These are phyloP conservation scores for Meloidogyne chitwoodi DNA, from an alignment of 1,140 invertebrate genomes.

Conservation along the genomic window DNA sequence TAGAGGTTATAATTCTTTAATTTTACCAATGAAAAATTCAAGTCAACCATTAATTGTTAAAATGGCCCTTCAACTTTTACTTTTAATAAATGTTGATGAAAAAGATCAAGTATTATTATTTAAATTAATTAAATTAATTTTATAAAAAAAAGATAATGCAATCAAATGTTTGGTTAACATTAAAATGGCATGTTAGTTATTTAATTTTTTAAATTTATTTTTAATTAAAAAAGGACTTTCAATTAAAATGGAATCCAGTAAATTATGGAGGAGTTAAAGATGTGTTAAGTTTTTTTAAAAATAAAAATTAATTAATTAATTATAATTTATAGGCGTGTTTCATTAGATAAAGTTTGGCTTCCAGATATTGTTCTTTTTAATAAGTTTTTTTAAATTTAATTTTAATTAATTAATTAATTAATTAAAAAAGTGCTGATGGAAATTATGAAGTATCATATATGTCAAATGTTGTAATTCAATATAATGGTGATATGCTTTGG, in stretches of 20 bases:
- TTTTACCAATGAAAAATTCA: conserved; percentile 92
- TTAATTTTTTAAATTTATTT: not conserved
- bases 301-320: not conserved
- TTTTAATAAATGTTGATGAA: conserved; percentile 87
- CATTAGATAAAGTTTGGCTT: conserved; percentile 89
- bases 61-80: conserved; percentile 93
- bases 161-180: conserved; percentile 49
- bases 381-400: conserved; percentile 70
- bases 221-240: conserved; percentile 75
- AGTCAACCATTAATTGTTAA: conserved; percentile 78
- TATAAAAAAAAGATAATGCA: conserved; percentile 46
- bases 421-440: conserved; percentile 75
- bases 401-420: not conserved
- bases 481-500: conserved; percentile 75
- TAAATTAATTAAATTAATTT: not conserved
- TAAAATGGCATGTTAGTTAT: conserved; percentile 2
- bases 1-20: conserved; percentile 91
- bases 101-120: not conserved
- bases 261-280: conserved; percentile 93
- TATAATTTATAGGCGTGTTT: conserved; percentile 68
- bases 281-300: conserved; percentile 60
- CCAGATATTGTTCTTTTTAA: conserved; percentile 87
- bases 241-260: conserved; percentile 86
- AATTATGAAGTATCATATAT: conserved; percentile 94
- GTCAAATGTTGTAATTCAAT: conserved; percentile 87